phyloP scores from a whole-genome alignment of 2,113 vertebrate genomes.

The Lamprologus ornatipinnis region DNA sequence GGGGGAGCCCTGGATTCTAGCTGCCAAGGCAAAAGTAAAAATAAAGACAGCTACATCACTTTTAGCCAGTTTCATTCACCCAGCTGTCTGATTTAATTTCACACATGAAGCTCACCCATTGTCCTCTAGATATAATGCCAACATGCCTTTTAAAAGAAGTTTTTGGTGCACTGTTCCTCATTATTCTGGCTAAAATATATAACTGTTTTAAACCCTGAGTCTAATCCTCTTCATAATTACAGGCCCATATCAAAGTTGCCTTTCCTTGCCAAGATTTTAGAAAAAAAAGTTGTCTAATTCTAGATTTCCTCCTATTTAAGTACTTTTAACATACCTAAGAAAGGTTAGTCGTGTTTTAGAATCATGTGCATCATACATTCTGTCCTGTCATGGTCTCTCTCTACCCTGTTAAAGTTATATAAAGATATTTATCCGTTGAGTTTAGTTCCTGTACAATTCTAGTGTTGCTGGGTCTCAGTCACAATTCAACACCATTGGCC shows the following conservation, averaged over 20 bases:
- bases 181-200: not conserved
- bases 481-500: not conserved
- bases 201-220: not conserved
- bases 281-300: not conserved
- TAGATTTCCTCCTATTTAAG: not conserved
- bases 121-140: not conserved
- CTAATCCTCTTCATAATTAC: not conserved
- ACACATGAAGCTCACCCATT: not conserved
- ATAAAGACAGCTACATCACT: not conserved
- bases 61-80: not conserved
- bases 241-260: not conserved
- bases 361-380: not conserved
- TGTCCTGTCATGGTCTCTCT: not conserved
- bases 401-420: not conserved
- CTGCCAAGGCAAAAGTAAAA: not conserved
- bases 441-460: not conserved
- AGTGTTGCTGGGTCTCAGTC: not conserved
- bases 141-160: not conserved
- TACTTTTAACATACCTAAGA: not conserved
- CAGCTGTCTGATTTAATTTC: not conserved
- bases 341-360: not conserved
- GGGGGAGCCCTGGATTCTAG: not conserved
- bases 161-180: not conserved
- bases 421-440: not conserved
- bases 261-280: not conserved